Conservation (phyloP, 1,140 invertebrate species). For the Drosophila arizonae region DNA sequence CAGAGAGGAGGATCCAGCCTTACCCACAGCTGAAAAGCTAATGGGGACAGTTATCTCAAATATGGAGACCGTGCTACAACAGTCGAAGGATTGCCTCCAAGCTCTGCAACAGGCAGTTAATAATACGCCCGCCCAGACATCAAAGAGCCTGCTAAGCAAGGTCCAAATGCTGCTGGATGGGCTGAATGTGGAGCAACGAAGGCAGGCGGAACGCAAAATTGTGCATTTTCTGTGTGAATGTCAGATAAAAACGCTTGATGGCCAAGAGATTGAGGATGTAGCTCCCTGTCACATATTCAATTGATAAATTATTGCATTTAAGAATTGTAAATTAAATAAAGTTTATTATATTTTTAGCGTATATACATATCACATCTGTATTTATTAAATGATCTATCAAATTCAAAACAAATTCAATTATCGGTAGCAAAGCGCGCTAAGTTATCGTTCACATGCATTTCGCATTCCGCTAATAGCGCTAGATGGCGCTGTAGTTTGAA, state of each 20-base stretch:
- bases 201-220: constrained; percentile 68
- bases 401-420: neutral
- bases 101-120: constrained; percentile 47
- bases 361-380: neutral
- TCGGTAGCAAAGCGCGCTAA: no score
- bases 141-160: constrained; percentile 54
- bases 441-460: no score
- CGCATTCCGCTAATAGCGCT: no score
- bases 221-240: constrained; percentile 76
- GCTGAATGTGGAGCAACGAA: constrained; percentile 40
- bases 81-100: constrained; percentile 66
- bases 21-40: constrained; percentile 51
- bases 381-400: no score
- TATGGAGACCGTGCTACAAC: constrained; percentile 71
- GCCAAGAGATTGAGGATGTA: constrained; percentile 72
- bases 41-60: constrained; percentile 63
- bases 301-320: constrained; percentile 4
- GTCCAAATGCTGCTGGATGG: constrained; percentile 71
- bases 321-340: constrained; percentile 7
- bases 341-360: neutral
- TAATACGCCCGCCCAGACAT: neutral
- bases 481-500: no score
- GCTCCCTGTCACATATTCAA: constrained; percentile 47
- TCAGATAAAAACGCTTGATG: constrained; percentile 71
- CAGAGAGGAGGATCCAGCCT: neutral